A percentile compares a stretch with the other conserved stretches of the same genome.
These are phyloP conservation scores for Syritta pipiens DNA, from an alignment of 2,888 invertebrate genomes.

Conservation along the genomic window DNA sequence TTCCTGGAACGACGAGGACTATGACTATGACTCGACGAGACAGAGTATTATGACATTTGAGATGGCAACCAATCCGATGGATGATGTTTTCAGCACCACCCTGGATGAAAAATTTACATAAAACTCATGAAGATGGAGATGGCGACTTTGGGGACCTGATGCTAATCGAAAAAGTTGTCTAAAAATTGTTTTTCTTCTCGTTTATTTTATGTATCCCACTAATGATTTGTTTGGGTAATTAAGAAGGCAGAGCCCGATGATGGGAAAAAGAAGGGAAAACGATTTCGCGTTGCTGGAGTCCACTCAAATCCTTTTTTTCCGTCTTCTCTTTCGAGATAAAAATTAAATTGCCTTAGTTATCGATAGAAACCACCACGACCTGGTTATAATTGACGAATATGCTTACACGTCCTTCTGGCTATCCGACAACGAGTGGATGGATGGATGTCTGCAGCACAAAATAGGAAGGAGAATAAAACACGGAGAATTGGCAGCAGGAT, in stretches of 20 bases:
- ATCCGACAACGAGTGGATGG: not conserved
- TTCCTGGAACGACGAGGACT: slow-evolving; percentile 45
- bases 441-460: not conserved
- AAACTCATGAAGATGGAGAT: slow-evolving; percentile 43
- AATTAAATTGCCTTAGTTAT: slow-evolving; percentile 34
- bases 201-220: slow-evolving; percentile 15
- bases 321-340: slow-evolving; percentile 20
- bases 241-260: slow-evolving; percentile 45
- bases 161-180: slow-evolving; percentile 41
- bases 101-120: slow-evolving; percentile 62
- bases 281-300: slow-evolving; percentile 19
- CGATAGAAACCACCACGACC: slow-evolving; percentile 17
- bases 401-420: slow-evolving; percentile 34
- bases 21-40: slow-evolving; percentile 37
- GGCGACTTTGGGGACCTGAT: slow-evolving; percentile 39
- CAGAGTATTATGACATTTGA: slow-evolving; percentile 67
- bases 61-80: slow-evolving; percentile 66
- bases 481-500: slow-evolving; percentile 22
- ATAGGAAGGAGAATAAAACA: not conserved
- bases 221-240: slow-evolving; percentile 67
- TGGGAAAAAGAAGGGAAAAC: slow-evolving; percentile 23
- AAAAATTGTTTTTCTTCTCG: slow-evolving; percentile 6
- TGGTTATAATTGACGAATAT: slow-evolving; percentile 53
- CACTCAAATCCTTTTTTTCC: not conserved
- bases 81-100: slow-evolving; percentile 60